phyloP scores from a whole-genome alignment of 2,888 invertebrate species.

The Gisinianus flammeolus region DNA sequence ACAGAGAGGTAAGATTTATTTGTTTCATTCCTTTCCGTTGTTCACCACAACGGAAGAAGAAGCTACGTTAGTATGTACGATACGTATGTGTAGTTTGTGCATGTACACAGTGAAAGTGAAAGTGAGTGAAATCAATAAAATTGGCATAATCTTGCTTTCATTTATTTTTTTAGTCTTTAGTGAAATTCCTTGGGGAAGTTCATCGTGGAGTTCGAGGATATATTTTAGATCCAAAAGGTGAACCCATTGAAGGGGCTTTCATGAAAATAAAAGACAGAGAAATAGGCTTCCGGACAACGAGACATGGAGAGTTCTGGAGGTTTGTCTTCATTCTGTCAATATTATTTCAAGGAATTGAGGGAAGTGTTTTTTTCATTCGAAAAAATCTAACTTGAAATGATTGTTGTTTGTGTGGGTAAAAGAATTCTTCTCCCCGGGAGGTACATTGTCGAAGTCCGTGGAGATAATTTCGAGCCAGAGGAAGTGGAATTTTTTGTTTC shows the following conservation, averaged over 20 bases:
- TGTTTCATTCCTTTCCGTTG: too few relatives aligned
- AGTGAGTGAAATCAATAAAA: neutral
- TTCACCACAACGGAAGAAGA: too few relatives aligned
- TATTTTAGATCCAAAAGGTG: constrained; percentile 74
- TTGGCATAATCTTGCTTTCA: neutral
- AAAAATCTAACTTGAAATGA: too few relatives aligned
- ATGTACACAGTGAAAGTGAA: neutral
- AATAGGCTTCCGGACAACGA: constrained; percentile 82
- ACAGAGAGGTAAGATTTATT: constrained; percentile 71
- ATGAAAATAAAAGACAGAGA: constrained; percentile 81
- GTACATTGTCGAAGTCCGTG: constrained; percentile 84
- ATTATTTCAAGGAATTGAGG: too few relatives aligned
- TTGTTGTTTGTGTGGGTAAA: too few relatives aligned
- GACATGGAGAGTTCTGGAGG: constrained; percentile 95
- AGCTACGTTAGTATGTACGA: too few relatives aligned
- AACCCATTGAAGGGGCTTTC: constrained; percentile 78
- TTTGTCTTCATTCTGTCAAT: too few relatives aligned
- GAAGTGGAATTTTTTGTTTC: constrained; percentile 86
- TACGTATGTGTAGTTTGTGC: too few relatives aligned
- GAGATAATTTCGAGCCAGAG: constrained; percentile 81
- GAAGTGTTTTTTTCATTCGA: too few relatives aligned
- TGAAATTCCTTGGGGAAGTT: constrained; percentile 83
- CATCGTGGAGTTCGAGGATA: constrained; percentile 90
- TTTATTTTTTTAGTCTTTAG: constrained; percentile 70
- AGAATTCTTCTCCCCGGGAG: constrained; percentile 84